Percentiles rank a stretch among this genome's conserved stretches.
Evolutionary conservation across 2,888 invertebrate genomes (phyloP).

Genomic region (Stegophylla sp.): DNA sequence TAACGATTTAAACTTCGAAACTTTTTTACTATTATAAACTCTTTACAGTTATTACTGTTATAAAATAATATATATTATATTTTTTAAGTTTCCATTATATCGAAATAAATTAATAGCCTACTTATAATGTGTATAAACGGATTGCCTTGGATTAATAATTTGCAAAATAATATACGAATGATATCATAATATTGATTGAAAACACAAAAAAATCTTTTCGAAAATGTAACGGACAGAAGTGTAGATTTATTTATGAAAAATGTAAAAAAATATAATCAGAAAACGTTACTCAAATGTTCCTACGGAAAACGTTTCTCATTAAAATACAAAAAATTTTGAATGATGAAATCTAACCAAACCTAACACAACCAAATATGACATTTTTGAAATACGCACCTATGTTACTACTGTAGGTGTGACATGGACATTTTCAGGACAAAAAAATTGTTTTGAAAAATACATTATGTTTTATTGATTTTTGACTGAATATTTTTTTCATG

Average conservation of each 20-base stretch:
- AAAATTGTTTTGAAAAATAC: not conserved
- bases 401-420: not conserved
- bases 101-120: no score
- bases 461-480: not conserved
- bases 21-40: no score
- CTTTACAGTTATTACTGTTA: no score
- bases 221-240: slow-evolving; percentile 5
- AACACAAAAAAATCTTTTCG: not conserved
- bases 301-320: not conserved
- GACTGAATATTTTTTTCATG: not conserved
- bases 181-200: not conserved
- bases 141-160: no score
- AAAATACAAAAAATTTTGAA: not conserved
- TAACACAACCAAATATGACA: not conserved
- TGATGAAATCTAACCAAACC: not conserved
- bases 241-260: not conserved
- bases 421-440: not conserved
- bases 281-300: no score
- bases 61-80: no score
- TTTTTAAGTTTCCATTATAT: no score
- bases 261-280: not conserved
- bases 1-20: no score
- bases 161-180: no score
- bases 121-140: no score
- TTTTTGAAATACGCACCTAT: not conserved